Percentiles rank a stretch among this genome's conserved stretches.
These are phyloP conservation scores for Hoplodrina blanda DNA, from an alignment of 2,888 invertebrate species.

Conservation along the genomic window DNA sequence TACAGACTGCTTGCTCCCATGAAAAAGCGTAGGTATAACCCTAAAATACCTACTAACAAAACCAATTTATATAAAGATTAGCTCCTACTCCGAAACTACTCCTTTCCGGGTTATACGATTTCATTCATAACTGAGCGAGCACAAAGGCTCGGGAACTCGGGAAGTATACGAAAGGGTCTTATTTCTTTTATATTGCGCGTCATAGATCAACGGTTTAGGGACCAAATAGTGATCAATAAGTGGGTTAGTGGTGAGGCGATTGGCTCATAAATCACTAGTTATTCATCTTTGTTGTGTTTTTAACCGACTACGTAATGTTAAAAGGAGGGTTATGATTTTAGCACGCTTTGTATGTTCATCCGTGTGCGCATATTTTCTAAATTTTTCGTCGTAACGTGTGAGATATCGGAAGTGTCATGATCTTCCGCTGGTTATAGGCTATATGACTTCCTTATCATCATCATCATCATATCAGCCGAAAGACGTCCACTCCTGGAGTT, in stretches of 20 bases:
- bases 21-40: neutral
- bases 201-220: conserved; percentile 41
- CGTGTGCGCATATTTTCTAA: no score
- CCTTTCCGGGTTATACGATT: conserved; percentile 1
- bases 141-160: conserved; percentile 26
- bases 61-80: conserved; percentile 8
- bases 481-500: no score
- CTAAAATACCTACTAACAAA: neutral
- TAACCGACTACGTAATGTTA: neutral
- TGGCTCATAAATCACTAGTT: conserved; percentile 32
- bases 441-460: no score
- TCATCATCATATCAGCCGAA: no score
- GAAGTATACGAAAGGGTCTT: conserved; percentile 3
- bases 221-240: conserved; percentile 42
- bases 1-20: neutral
- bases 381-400: no score
- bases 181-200: conserved; percentile 37
- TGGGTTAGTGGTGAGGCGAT: conserved; percentile 42
- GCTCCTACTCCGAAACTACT: neutral
- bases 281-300: neutral
- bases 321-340: no score
- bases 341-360: no score
- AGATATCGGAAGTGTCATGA: no score
- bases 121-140: conserved; percentile 30
- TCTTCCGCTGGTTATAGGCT: no score